Percentiles rank a stretch among this genome's conserved stretches.
These are phyloP conservation scores for Porites lutea DNA, from an alignment of 64 coral and sea anemone species.

Conservation along the genomic window DNA sequence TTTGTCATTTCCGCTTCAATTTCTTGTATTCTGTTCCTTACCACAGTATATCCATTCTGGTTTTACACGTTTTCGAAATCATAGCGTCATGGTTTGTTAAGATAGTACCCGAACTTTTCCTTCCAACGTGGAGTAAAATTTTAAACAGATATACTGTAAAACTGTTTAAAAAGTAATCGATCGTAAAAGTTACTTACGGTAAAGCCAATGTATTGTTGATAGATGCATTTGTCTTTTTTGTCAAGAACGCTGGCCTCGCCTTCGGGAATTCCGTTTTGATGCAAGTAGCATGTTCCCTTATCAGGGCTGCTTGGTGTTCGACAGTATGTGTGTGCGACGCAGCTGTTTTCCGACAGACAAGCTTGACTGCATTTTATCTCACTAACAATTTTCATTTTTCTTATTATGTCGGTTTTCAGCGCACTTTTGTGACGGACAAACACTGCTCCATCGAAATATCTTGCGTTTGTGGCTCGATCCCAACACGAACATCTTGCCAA, in stretches of 20 bases:
- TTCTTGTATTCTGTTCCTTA: too few species aligned
- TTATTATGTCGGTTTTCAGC: slow-evolving; percentile 11
- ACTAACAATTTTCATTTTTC: neutral
- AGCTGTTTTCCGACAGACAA: slow-evolving; percentile 17
- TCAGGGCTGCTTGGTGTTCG: too few species aligned
- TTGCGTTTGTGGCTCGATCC: neutral
- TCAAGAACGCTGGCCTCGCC: neutral
- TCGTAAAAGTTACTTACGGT: slow-evolving; percentile 27
- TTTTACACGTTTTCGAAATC: too few species aligned
- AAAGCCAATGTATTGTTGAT: slow-evolving; percentile 51
- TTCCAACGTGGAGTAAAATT: neutral
- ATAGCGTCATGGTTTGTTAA: too few species aligned
- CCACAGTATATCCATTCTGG: too few species aligned
- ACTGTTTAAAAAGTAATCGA: neutral
- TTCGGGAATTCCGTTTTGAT: slow-evolving; percentile 36
- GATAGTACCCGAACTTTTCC: too few species aligned
- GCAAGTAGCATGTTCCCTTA: slow-evolving; percentile 39
- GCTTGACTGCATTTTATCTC: slow-evolving; percentile 3
- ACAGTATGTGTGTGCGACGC: slow-evolving; percentile 34
- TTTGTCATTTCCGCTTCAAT: neutral
- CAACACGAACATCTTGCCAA: neutral
- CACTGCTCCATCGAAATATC: neutral
- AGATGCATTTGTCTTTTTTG: slow-evolving; percentile 26
- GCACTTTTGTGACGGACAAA: neutral
- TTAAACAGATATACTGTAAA: neutral